Evolutionary conservation across 2,888 invertebrate genomes (phyloP), one percentile per base, ranked within the genome.

Genomic region (Thumatha senex): DNA sequence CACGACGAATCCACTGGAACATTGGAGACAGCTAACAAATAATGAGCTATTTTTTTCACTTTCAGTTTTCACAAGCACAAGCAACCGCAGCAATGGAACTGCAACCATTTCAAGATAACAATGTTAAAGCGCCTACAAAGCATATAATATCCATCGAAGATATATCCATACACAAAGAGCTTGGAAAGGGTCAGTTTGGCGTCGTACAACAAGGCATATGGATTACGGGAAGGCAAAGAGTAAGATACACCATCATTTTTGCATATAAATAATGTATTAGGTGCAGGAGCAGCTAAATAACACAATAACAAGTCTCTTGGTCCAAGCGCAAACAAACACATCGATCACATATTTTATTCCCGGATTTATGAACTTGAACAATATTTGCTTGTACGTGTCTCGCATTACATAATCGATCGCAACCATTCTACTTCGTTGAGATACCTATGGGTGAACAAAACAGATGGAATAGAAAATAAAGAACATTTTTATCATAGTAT

Each of bases 101-200:
- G 44, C 84, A 70, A 67, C 80, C 80, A 50, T 80, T 84, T 55
- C 60, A 79, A 61, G 87, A 92, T 67, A 75, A 76, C 72, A 73
- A 80, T 80, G 86, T 92, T 4, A 93, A 94, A 68, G 94, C 95
- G 46, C 95, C 96, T 47, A 96, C 96, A 74, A 97, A 97, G 81
- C 98, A 98, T 82, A 96, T 98, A 59, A 97, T 97, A 76, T 95
- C 96, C 1, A 95, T 97, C 31, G 98, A 98, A 74, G 96, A 97
- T 63, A 98, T 99, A 72, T 95, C 96, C 53, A 96, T 98, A 42
- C 98, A 98, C 80, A 98, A 98, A 80, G 98, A 98, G 78, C 91
- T 99, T 50, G 99, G 99, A 29, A 96, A 96, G 72, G 99, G 99
- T 11, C 99, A 99, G 84, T 99, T 99, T 90, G 99, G 99, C 4